Evolutionary conservation across 2,888 invertebrate species (phyloP), one percentile per base, ranked within the genome.

Genomic region (Drosophila anceps): DNA sequence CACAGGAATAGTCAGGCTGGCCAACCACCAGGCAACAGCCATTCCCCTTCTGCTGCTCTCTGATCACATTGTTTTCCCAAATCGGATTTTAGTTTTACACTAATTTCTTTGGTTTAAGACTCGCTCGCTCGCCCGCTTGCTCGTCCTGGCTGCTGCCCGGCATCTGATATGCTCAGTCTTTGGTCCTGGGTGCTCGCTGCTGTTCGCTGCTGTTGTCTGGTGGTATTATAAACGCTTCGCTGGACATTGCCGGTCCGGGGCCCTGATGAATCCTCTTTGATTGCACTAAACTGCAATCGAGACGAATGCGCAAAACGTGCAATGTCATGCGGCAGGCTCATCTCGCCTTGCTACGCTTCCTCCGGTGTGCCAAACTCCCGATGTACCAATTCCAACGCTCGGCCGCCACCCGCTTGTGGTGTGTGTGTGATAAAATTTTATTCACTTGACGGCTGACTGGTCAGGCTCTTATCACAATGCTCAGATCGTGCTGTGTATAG

Each of bases 81-180:
- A 91, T 91, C 91, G 91, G 91, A 91, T 91, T 91, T 91, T 91
- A 91, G 91, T 91, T 91, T 91, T 91, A 91, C 91, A 91, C 91
- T 91, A 91, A 91, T 91, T 91, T 91, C 91, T 90, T 91, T 91
- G 90, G 90, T 89, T 90, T 91, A 91, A 90, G 88, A 81, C 73
- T 81, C 76, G 82, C 67, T 64, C 59, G 58, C 27, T 74, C 33
- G 64, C 43, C 66, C 76, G 81, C 64, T 61, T 62, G 54, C 46
- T 74, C 31, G 63, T 68, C 27, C 69, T 71, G 59, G 51, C 41
- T 68, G 27, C 65, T 76, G 27, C 65, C 73, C 59, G 50, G 50
- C 63, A 63, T 66, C 44, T 31, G 63, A 66, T 66, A 65, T n/a
- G 46, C 48, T 41, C 29, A 31, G 35, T 15, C 10, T n/a, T 10